Base-by-base conservation (phyloP, 2,888 invertebrate genomes). In the Cryptocephalus primarius region DNA sequence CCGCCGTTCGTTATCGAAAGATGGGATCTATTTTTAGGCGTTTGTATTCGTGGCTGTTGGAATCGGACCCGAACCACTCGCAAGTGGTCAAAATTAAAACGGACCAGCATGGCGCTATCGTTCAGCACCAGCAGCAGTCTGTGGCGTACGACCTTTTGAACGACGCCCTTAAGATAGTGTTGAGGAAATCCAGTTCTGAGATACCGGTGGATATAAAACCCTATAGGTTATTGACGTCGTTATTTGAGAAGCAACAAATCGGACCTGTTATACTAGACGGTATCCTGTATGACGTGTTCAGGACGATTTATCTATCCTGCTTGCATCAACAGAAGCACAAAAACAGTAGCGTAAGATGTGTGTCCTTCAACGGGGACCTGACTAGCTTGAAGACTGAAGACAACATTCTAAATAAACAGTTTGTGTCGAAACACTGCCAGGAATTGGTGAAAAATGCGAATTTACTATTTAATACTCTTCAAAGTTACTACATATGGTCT, bases 191-290 rank as follows among this genome's bases (percentile, higher is more conserved):
- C 55, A 75, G 72, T 55, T 61, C 66, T 2, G 66, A 67, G 53
- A 55, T 58, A 11, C 78, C 78, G 1, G 73, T 79, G 49, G 83
- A 83, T 60, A 66, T 83, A 40, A 80, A 79, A 57, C 82, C 82
- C 8, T 88, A 90, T 66, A 76, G 88, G 54, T 79, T 92, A 47
- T 74, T 92, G 56, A 82, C 89, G 22, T 88, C 88, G 40, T 71
- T 93, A 41, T 73, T 93, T 49, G 92, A 93, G 66, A 88, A 90
- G 67, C 83, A 85, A 9, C 90, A 91, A 66, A 86, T 93, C 47
- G 89, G 90, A 8, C 79, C 82, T 38, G 77, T 80, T 4, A 84
- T 89, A 50, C 68, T 89, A 52, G 87, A 88, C 61, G 79, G 79
- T 58, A 82, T 88, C 49, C 74, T 89, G 32, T 80, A 83, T 57